Evolutionary conservation across 2,888 invertebrate genomes (phyloP).

Genomic region (Phrixothrix hirtus): DNA sequence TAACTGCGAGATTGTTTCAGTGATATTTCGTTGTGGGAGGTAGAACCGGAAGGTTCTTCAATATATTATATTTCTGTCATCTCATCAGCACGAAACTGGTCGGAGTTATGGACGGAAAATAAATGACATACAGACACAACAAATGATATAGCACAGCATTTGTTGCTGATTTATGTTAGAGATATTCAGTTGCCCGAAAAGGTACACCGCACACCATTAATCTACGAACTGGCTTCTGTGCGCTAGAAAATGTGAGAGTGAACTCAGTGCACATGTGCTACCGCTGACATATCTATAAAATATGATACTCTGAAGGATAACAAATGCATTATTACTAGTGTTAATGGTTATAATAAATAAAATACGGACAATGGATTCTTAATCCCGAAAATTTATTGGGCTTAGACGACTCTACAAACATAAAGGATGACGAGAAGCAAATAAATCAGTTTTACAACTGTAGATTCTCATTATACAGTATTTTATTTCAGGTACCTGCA

Average conservation of each 20-base stretch:
- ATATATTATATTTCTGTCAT: constrained; percentile 29
- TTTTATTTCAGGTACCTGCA: constrained; percentile 38
- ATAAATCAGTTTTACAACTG: constrained; percentile 41
- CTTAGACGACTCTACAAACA: constrained; percentile 33
- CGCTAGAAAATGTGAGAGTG: constrained; percentile 31
- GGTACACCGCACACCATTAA: constrained; percentile 54
- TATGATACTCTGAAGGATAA: constrained; percentile 57
- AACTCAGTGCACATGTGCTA: constrained; percentile 51
- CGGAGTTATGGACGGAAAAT: constrained; percentile 47
- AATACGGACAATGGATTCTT: constrained; percentile 57
- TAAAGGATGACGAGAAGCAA: constrained; percentile 49
- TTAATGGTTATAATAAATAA: constrained; percentile 58
- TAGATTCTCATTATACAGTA: constrained; percentile 38
- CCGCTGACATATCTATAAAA: constrained; percentile 52
- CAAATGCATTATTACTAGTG: constrained; percentile 59
- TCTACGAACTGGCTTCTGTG: constrained; percentile 51
- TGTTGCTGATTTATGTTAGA: constrained; percentile 54
- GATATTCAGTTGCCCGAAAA: constrained; percentile 54
- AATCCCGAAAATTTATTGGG: constrained; percentile 56
- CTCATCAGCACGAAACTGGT: constrained; percentile 28
- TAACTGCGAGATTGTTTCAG: no score
- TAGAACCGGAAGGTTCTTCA: constrained; percentile 20
- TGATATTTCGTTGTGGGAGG: constrained; percentile 22
- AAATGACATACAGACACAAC: constrained; percentile 51
- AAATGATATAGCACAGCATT: constrained; percentile 51